Base-by-base conservation (phyloP, 2,888 invertebrate genomes). In the Drosophila suboccidentalis region DNA sequence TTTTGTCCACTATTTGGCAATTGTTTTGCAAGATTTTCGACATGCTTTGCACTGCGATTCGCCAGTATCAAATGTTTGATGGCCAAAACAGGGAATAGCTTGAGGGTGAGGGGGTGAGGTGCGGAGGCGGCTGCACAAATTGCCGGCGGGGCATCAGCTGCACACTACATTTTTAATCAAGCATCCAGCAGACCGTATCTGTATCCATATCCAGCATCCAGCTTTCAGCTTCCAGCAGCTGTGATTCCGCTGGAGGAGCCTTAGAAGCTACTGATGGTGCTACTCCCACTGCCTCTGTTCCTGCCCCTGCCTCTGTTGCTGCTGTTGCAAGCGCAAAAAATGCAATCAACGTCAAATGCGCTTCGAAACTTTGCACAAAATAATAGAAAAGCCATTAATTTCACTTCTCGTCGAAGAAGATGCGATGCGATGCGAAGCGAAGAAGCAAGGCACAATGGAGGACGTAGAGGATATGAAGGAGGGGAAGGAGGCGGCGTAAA, bases 331-430 rank as follows among this genome's bases (percentile, higher is more conserved):
- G 85, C 39, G 57, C 65, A 87, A 89, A 84, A 84, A 84, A 89
- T 89, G 84, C 84, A 84, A 84, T 84, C 84, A 84, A 84, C 84
- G 84, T 84, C 84, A 84, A 84, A 89, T 84, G 84, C 88, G 89
- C 86, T 84, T 87, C 79, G 85, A 84, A 84, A 84, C 89, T 89
- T 84, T 84, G 87, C 82, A 67, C 73, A 89, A 89, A 84, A 84
- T 89, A 84, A 84, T 84, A 84, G 84, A 84, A 84, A 84, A 84
- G 87, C 84, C 89, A 84, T 84, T 84, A 84, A 84, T 84, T 84
- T 84, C 85, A 78, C 88, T 84, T 89, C 88, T 83, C 88, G 85
- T 84, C 89, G 85, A 84, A 84, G 89, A 76, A 71, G 68, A 71
- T 70, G 66, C 62, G 9, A 49, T 39, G 57, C 41, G 61, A 29